A percentile compares a stretch with the other conserved stretches of the same genome.
These are phyloP conservation scores for Drosophila bifasciata DNA, from an alignment of 1,140 invertebrate genomes.

Conservation along the genomic window DNA sequence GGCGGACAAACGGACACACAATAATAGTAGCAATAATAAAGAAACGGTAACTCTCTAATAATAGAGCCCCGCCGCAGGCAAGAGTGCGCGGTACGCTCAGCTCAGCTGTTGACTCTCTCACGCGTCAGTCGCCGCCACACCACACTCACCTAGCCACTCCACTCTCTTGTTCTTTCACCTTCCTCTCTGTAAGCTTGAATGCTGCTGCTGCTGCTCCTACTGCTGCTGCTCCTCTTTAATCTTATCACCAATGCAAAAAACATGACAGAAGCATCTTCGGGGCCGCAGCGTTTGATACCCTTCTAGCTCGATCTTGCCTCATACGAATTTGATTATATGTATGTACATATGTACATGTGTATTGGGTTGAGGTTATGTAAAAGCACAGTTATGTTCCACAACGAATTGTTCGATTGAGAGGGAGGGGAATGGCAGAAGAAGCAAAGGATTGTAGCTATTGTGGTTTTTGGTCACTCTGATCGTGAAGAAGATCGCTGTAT, in stretches of 20 bases:
- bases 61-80: conserved; percentile 55
- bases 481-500: no score
- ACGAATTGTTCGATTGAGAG: no score
- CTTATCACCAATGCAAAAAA: conserved; percentile 42
- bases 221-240: not conserved
- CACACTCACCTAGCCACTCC: conserved; percentile 14
- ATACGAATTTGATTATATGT: no score
- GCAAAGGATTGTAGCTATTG: no score
- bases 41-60: conserved; percentile 80
- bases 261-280: conserved; percentile 27
- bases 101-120: conserved; percentile 50
- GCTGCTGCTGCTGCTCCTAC: conserved; percentile 7
- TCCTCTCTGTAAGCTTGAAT: conserved; percentile 15
- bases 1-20: conserved; percentile 4
- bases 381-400: no score
- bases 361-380: no score
- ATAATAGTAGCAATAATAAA: conserved; percentile 75
- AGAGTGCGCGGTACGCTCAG: conserved; percentile 38
- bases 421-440: no score
- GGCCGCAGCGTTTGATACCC: conserved; percentile 20
- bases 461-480: no score
- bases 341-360: no score
- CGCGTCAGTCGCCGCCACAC: conserved; percentile 11
- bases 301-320: no score
- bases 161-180: conserved; percentile 13